Percentiles rank a stretch among this genome's conserved stretches.
Evolutionary conservation across 2,888 invertebrate genomes (phyloP).

Genomic region (Petrolisthes manimaculis): DNA sequence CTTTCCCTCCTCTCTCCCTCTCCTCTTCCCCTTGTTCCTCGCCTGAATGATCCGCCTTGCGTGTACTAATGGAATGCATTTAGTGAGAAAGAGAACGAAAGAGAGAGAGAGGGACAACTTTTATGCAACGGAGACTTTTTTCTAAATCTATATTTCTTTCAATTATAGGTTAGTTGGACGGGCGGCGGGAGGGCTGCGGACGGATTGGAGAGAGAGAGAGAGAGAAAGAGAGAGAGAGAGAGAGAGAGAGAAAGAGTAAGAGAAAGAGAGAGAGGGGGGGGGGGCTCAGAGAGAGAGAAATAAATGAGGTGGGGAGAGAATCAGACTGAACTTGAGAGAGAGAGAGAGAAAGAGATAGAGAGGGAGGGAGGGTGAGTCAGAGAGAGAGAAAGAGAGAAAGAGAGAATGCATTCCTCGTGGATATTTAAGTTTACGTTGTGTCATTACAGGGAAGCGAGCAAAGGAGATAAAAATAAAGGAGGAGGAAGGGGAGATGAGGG

Average conservation of each 20-base stretch:
- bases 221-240: too few species aligned
- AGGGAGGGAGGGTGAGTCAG: not conserved
- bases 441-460: conserved; percentile 19
- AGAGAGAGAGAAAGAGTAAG: too few species aligned
- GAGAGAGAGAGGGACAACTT: conserved; percentile 6
- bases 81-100: not conserved
- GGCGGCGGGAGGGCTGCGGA: not conserved
- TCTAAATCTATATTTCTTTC: conserved; percentile 28
- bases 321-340: not conserved
- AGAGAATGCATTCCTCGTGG: conserved; percentile 14
- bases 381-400: not conserved
- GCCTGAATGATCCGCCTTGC: conserved; percentile 30
- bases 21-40: too few species aligned
- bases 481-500: not conserved
- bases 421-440: conserved; percentile 20
- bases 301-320: not conserved
- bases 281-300: not conserved
- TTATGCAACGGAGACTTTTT: conserved; percentile 4
- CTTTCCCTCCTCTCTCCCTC: conserved; percentile 14
- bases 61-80: conserved; percentile 23
- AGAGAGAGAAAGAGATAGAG: too few species aligned
- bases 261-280: too few species aligned
- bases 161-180: conserved; percentile 28
- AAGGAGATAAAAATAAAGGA: conserved; percentile 21
- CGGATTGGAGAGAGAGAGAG: too few species aligned